phyloP scores from a whole-genome alignment of 1,140 invertebrate species.

The Zelostemma sp. region DNA sequence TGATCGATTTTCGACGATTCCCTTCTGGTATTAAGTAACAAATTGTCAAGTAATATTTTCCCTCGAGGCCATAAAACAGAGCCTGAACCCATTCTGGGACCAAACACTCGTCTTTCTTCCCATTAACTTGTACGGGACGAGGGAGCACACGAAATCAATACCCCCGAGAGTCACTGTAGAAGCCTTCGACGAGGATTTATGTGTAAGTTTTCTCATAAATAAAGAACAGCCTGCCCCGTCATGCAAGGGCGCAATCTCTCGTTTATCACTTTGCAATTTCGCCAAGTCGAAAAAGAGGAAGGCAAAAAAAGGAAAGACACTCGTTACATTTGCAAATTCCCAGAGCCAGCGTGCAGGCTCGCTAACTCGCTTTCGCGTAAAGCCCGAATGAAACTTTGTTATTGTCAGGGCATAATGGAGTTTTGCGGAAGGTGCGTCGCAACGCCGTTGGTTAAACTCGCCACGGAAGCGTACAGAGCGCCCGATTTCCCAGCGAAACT shows the following conservation, averaged over 20 bases:
- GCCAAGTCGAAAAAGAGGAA: conserved; percentile 5
- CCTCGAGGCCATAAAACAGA: conserved; percentile 60
- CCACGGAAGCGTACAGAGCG: conserved; percentile 61
- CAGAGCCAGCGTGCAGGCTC: not conserved
- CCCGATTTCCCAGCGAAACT: conserved; percentile 71
- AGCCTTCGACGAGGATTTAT: conserved; percentile 62
- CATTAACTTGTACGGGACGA: conserved; percentile 67
- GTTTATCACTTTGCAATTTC: not conserved
- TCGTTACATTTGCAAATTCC: not conserved
- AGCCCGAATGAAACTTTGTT: conserved; percentile 13
- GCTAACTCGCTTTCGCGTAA: conserved; percentile 9
- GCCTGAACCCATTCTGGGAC: conserved; percentile 74
- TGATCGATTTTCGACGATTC: too few species aligned
- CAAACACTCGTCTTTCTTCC: conserved; percentile 71
- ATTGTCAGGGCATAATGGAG: conserved; percentile 67
- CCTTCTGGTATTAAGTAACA: too few species aligned
- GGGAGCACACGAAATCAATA: conserved; percentile 64
- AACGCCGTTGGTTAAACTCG: conserved; percentile 68
- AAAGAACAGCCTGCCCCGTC: not conserved
- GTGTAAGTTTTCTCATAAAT: conserved; percentile 49
- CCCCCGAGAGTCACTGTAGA: conserved; percentile 69
- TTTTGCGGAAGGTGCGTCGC: conserved; percentile 71
- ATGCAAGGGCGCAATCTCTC: not conserved
- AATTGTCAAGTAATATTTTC: too few species aligned
- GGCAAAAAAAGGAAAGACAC: not conserved